phyloP scores from a whole-genome alignment of 2,113 vertebrate genomes.

The Leucoraja erinaceus region DNA sequence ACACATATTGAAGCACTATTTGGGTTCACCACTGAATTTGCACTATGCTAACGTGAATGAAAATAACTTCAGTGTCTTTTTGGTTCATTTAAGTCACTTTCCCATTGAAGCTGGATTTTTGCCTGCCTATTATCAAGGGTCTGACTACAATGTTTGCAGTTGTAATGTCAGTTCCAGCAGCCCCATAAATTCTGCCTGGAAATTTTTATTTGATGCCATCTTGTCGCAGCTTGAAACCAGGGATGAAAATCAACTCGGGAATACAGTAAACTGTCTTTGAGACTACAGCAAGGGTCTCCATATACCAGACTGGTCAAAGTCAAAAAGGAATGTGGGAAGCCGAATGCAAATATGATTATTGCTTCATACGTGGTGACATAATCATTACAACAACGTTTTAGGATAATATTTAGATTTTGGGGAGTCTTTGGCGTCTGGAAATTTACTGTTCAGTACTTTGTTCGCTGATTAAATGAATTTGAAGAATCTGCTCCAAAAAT shows the following conservation, averaged over 20 bases:
- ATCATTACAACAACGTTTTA: neutral
- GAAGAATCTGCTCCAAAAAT: neutral
- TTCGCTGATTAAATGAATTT: neutral
- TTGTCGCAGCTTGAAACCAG: neutral
- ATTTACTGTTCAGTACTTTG: neutral
- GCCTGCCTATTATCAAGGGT: neutral
- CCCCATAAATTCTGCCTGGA: neutral
- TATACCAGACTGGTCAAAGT: neutral
- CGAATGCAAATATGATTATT: neutral
- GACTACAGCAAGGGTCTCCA: neutral
- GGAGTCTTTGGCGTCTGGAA: neutral
- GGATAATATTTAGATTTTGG: neutral
- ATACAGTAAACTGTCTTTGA: neutral
- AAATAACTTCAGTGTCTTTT: neutral
- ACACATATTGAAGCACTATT: neutral
- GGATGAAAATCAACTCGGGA: neutral
- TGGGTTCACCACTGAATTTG: neutral
- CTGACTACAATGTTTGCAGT: neutral
- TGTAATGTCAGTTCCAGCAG: neutral
- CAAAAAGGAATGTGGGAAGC: neutral
- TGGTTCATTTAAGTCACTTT: neutral
- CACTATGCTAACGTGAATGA: neutral
- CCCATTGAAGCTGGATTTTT: neutral
- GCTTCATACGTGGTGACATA: neutral
- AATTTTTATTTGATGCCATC: neutral